Percentiles rank a stretch among this genome's conserved stretches.
Evolutionary conservation across 2,113 vertebrate species (phyloP).

Genomic region (Oenanthe oenanthe): DNA sequence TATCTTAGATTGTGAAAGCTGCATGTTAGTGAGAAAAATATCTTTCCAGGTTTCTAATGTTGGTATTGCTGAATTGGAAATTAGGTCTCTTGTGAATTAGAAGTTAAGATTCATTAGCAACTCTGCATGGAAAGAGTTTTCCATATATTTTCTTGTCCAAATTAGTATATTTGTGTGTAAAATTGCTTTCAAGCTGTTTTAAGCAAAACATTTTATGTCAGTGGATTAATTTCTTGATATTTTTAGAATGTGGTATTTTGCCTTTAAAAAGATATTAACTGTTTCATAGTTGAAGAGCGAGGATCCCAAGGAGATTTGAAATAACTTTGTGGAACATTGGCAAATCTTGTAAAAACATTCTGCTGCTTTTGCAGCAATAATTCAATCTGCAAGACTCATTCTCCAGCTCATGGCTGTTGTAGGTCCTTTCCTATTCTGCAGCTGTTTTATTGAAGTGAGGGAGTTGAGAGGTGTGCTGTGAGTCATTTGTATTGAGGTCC

Average conservation of each 20-base stretch:
- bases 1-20: not conserved
- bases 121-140: not conserved
- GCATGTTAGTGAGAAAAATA: not conserved
- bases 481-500: not conserved
- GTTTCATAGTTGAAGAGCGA: not conserved
- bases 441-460: not conserved
- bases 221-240: not conserved
- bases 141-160: not conserved
- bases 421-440: not conserved
- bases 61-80: not conserved
- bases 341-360: not conserved
- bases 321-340: not conserved
- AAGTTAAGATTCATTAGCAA: not conserved
- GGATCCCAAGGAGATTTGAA: not conserved
- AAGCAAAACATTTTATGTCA: not conserved
- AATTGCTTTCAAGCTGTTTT: not conserved
- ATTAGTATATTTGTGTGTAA: not conserved
- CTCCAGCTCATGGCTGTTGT: not conserved
- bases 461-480: not conserved
- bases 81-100: not conserved
- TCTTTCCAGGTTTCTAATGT: not conserved
- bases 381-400: not conserved
- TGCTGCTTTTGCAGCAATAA: not conserved
- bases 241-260: slow-evolving; percentile 16
- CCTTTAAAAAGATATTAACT: not conserved